These are phyloP conservation scores for Cyprinodon variegatus DNA, from an alignment of 2,113 vertebrate genomes.

Conservation along the genomic window DNA sequence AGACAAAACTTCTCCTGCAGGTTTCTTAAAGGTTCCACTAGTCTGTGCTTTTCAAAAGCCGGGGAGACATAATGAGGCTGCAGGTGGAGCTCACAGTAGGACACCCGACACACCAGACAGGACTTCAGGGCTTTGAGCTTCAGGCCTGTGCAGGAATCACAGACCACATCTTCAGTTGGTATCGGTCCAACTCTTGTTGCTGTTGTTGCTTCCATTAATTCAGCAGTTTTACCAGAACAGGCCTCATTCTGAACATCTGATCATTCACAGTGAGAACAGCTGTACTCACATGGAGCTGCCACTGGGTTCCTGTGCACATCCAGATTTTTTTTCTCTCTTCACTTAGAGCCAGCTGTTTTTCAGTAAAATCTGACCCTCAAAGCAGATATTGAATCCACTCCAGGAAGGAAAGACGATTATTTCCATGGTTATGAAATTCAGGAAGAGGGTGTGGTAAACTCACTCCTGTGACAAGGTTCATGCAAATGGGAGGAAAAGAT, in stretches of 20 bases:
- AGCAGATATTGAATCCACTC: too few species aligned
- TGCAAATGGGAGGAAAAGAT: too few species aligned
- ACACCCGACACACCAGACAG: neutral
- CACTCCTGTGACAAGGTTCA: too few species aligned
- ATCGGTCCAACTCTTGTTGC: neutral
- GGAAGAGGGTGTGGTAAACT: too few species aligned
- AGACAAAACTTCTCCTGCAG: slow-evolving; percentile 5
- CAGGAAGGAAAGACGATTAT: too few species aligned
- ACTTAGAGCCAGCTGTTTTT: too few species aligned
- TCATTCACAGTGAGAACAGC: neutral
- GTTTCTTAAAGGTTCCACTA: neutral
- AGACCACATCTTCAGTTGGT: neutral
- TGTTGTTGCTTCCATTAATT: neutral
- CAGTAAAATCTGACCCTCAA: too few species aligned
- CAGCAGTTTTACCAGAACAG: slow-evolving; percentile 5
- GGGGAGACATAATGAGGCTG: neutral
- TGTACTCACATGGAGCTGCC: too few species aligned
- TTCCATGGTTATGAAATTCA: too few species aligned
- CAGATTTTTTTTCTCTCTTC: too few species aligned
- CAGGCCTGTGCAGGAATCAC: slow-evolving; percentile 6
- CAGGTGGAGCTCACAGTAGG: neutral
- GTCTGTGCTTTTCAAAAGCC: slow-evolving; percentile 1
- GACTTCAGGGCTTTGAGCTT: slow-evolving; percentile 9
- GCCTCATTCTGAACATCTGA: neutral
- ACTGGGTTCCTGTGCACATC: too few species aligned